Conservation (phyloP, 2,113 vertebrate genomes). For the Edolisoma coerulescens region DNA sequence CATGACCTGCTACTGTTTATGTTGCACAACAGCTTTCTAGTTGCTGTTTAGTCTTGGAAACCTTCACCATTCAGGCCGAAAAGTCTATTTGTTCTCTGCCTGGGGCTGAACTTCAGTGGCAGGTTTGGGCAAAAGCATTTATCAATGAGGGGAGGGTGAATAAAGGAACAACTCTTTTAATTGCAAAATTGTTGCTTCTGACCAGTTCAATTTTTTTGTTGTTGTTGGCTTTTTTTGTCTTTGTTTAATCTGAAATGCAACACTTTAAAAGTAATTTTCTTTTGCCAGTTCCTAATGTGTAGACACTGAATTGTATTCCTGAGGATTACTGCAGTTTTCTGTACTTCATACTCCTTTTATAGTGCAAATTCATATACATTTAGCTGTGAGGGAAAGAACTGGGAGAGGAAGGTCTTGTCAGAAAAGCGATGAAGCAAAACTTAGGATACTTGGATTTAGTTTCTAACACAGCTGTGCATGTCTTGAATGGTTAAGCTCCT, state of each 20-base stretch:
- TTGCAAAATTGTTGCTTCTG: not conserved
- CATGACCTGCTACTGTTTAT: not conserved
- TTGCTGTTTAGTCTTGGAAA: not conserved
- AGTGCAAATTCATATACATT: not conserved
- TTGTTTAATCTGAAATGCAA: not conserved
- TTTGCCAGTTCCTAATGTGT: not conserved
- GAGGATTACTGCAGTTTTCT: not conserved
- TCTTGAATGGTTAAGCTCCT: not conserved
- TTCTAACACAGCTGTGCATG: not conserved
- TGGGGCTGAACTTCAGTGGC: not conserved
- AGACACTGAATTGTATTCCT: not conserved
- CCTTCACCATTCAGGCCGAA: not conserved
- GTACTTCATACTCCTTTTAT: not conserved
- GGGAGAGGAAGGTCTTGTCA: not conserved
- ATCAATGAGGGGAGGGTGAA: not conserved
- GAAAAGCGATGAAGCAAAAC: not conserved
- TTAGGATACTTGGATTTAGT: not conserved
- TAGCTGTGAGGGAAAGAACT: not conserved
- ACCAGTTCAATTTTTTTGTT: not conserved
- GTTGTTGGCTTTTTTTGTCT: accelerated
- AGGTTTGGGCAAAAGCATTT: not conserved
- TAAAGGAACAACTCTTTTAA: not conserved
- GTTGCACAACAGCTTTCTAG: not conserved
- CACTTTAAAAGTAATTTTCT: not conserved
- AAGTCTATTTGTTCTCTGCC: not conserved